Evolutionary conservation across 2,888 invertebrate species (phyloP).

Genomic region (Brachycybe producta): DNA sequence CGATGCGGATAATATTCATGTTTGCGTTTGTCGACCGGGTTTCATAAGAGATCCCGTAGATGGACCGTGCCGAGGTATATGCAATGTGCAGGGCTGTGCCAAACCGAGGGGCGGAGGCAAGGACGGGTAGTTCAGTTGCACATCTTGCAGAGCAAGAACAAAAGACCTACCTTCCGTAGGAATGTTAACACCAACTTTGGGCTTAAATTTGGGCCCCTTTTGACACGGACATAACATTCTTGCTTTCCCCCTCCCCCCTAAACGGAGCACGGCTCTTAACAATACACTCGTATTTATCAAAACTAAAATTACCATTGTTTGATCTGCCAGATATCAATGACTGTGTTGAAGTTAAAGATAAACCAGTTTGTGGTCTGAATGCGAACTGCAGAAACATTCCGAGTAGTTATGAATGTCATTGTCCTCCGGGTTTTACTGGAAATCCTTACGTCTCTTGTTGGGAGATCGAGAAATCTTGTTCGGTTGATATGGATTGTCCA

Average conservation of each 20-base stretch:
- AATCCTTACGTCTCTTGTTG: slow-evolving; percentile 79
- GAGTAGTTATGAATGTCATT: slow-evolving; percentile 85
- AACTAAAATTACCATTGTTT: too few relatives aligned
- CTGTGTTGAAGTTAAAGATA: slow-evolving; percentile 53
- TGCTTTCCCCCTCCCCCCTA: too few relatives aligned
- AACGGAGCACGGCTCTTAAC: too few relatives aligned
- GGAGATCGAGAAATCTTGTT: slow-evolving; percentile 27
- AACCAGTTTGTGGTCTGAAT: slow-evolving; percentile 71
- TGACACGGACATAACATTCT: too few relatives aligned
- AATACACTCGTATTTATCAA: too few relatives aligned
- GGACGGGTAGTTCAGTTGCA: too few relatives aligned
- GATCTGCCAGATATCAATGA: slow-evolving; percentile 71
- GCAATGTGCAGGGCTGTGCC: too few relatives aligned
- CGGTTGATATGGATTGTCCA: slow-evolving; percentile 25
- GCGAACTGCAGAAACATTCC: slow-evolving; percentile 84
- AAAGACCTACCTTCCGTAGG: too few relatives aligned
- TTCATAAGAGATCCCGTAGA: slow-evolving; percentile 46
- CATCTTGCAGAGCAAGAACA: too few relatives aligned
- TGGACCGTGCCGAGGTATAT: slow-evolving; percentile 24
- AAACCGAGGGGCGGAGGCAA: too few relatives aligned
- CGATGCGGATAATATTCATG: slow-evolving; percentile 60
- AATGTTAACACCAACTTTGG: too few relatives aligned
- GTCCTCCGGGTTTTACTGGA: slow-evolving; percentile 73
- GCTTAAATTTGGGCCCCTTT: too few relatives aligned
- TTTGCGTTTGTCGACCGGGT: slow-evolving; percentile 79